Conservation (phyloP, 92 coral and sea anemone species). For the Palythoa grandiflora region DNA sequence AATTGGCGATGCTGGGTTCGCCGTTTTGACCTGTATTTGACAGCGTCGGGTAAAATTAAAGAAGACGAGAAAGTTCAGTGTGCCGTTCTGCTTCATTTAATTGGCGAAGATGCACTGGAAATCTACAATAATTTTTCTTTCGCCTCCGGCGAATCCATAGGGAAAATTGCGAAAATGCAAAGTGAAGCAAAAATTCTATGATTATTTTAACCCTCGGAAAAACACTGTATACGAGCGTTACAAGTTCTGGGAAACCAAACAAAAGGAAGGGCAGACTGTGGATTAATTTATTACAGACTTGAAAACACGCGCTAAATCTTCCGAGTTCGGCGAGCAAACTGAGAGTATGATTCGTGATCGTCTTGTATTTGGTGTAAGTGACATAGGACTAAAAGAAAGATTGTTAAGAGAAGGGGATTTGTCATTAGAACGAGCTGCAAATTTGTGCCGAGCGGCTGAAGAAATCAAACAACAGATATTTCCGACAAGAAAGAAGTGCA, state of each 20-base stretch:
- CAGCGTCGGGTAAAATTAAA: conserved; percentile 7
- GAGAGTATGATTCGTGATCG: conserved; percentile 46
- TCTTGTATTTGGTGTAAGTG: conserved; percentile 42
- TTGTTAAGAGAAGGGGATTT: conserved; percentile 8
- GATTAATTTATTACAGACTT: conserved; percentile 48
- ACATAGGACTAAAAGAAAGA: conserved; percentile 13
- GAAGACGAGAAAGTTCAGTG: conserved; percentile 41
- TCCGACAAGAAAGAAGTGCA: conserved; percentile 1
- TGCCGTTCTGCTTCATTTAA: conserved; percentile 9
- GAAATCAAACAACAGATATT: background rate
- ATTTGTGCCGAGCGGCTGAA: background rate
- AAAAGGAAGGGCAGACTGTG: conserved; percentile 43
- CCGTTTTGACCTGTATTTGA: conserved; percentile 36
- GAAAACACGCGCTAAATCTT: conserved; percentile 26
- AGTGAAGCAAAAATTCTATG: conserved; percentile 41
- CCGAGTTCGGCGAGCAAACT: conserved; percentile 34
- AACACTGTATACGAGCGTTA: conserved; percentile 52
- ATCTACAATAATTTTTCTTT: conserved; percentile 48
- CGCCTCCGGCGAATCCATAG: conserved; percentile 13
- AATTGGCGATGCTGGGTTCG: conserved; percentile 40
- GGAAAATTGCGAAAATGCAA: no score
- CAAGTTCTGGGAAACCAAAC: conserved; percentile 41
- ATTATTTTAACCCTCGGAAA: conserved; percentile 26
- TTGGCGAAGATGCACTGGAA: conserved; percentile 42
- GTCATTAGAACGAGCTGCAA: background rate